Evolutionary conservation across 2,113 vertebrate genomes (phyloP), one percentile per base, ranked within the genome.

Genomic region (Parotia lawesii): DNA sequence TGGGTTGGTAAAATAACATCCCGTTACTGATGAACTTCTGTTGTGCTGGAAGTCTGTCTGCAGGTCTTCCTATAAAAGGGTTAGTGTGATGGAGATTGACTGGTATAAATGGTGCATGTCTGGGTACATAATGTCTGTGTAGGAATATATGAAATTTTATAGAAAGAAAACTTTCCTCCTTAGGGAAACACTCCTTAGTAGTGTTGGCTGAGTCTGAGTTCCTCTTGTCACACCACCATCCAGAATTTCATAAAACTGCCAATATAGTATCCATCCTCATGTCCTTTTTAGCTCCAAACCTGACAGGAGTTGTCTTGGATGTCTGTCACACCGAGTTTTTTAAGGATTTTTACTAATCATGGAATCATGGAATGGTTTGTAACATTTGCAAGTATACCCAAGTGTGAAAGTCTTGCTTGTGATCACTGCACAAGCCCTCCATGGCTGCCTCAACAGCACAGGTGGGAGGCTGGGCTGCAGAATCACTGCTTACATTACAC

Each of bases 181-280:
- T n/a, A 33, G 9, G 28, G 22, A 61, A 61, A n/a, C 10, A 29
- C 33, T 33, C 33, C 67, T 29, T 19, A 45, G 57, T 6, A 45
- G 5, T 5, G 18, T 82, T 58, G 71, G 9, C 45, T 50, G 54
- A 72, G 18, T 69, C 53, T 66, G 29, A 38, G 12, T 75, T 87
- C 20, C 21, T 74, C 19, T 66, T 85, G 29, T 33, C 50, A 29
- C 21, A 79, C 14, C 37, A 31, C 17, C 20, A 58, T 22, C 6
- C 15, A 86, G 58, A 73, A 66, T 70, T 73, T 54, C 50, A 40
- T 72, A 58, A 29, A 76, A 50, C 27, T 47, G 16, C 37, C 56
- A 33, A 31, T 69, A 25, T 5, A 28, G 24, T 65, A 62, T 16
- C 24, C 0, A 1, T 2, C 4, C 13, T 28, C 0, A 1, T 7